Percentiles rank a stretch among this genome's conserved stretches.
Evolutionary conservation across 2,888 invertebrate species (phyloP).

Genomic region (Limenitis camilla): DNA sequence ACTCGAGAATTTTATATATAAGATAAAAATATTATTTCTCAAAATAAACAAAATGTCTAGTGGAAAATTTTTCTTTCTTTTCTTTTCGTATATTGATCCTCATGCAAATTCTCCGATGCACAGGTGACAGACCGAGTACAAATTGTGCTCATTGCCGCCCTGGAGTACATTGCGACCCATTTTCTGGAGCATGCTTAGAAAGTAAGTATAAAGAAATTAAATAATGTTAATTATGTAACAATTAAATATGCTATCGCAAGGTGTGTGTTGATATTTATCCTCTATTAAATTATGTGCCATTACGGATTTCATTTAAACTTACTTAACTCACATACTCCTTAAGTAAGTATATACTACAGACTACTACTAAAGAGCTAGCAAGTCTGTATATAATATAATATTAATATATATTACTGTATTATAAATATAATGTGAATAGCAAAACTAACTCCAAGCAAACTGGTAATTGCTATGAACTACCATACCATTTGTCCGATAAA

Average conservation of each 20-base stretch:
- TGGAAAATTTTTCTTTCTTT: too few species aligned
- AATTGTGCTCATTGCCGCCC: conserved; percentile 86
- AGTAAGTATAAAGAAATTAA: conserved; percentile 73
- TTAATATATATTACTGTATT: too few species aligned
- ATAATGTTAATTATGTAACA: conserved; percentile 3
- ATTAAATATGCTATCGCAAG: conserved; percentile 9
- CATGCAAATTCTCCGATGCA: neutral
- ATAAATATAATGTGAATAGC: conserved; percentile 54
- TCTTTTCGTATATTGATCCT: too few species aligned
- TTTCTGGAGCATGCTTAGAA: conserved; percentile 87
- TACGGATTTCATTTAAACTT: conserved; percentile 18
- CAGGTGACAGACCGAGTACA: conserved; percentile 39
- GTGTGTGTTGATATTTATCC: conserved; percentile 14
- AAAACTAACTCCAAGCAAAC: conserved; percentile 73
- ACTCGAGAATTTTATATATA: too few species aligned
- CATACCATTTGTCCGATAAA: conserved; percentile 72
- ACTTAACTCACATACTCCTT: conserved; percentile 22
- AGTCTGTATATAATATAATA: conserved; percentile 38
- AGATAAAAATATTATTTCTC: too few species aligned
- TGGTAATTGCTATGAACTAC: conserved; percentile 67
- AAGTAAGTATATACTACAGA: conserved; percentile 27
- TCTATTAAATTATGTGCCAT: conserved; percentile 11
- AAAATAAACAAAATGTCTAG: too few species aligned
- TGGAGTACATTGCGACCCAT: conserved; percentile 84
- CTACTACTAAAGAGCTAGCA: conserved; percentile 50